phyloP scores from a whole-genome alignment of 2,113 vertebrate genomes.

The Meles meles region DNA sequence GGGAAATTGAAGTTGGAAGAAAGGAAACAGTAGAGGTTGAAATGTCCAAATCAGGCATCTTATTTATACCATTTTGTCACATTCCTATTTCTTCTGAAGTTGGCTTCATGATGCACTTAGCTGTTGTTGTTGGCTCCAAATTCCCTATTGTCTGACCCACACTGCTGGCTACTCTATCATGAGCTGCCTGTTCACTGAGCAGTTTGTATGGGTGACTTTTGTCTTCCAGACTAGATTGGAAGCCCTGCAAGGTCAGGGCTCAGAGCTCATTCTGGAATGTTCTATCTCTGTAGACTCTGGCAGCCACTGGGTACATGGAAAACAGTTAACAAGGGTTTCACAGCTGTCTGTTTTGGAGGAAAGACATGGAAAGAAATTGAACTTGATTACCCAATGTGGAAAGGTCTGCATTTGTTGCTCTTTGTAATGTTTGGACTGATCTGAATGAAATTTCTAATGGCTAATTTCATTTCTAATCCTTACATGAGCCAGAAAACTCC shows the following conservation, averaged over 20 bases:
- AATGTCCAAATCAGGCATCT: conserved; percentile 57
- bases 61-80: conserved; percentile 51
- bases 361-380: conserved; percentile 42
- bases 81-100: conserved; percentile 52
- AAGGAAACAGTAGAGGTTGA: conserved; percentile 50
- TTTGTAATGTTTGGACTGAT: conserved; percentile 36
- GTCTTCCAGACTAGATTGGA: not conserved
- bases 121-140: conserved; percentile 49
- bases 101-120: not conserved
- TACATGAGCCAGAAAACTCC: conserved; percentile 53
- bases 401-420: conserved; percentile 33
- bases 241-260: not conserved
- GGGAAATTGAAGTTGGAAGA: conserved; percentile 55
- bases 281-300: not conserved
- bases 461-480: conserved; percentile 57
- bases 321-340: not conserved
- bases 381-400: conserved; percentile 38
- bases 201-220: not conserved
- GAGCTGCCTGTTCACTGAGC: not conserved
- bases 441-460: conserved; percentile 67
- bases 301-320: not conserved
- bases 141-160: conserved; percentile 40
- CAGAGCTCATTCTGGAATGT: not conserved
- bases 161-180: not conserved
- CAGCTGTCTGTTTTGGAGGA: conserved; percentile 23